Conservation (phyloP, 92 coral and sea anemone species). For the Zoanthus gigantus region DNA sequence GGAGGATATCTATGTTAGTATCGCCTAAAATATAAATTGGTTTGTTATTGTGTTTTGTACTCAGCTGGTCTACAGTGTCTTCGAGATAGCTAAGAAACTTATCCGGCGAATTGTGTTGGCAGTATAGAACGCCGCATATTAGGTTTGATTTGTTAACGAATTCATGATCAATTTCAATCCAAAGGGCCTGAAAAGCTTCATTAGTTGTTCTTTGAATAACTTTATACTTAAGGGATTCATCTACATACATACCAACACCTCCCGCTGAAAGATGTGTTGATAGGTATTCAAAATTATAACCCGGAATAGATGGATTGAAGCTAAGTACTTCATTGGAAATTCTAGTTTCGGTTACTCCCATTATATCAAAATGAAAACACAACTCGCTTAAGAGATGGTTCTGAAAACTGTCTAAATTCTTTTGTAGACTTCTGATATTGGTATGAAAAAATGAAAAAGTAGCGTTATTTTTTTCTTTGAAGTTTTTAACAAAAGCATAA, state of each 20-base stretch:
- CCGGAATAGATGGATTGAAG: constrained; percentile 31
- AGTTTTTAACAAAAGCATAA: background rate
- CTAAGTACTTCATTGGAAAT: background rate
- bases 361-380: no score
- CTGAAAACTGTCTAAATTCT: constrained; percentile 39
- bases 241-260: constrained; percentile 1
- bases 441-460: constrained; percentile 23
- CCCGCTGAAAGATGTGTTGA: constrained; percentile 23
- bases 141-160: background rate
- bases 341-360: no score
- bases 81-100: no score
- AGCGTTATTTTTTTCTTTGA: background rate
- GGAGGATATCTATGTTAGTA: no score
- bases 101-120: no score
- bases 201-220: constrained; percentile 14
- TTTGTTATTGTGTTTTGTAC: no score
- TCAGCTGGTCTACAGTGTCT: no score
- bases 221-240: constrained; percentile 4
- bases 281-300: background rate
- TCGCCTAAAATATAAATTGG: no score
- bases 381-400: constrained; percentile 32
- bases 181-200: no score
- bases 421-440: background rate
- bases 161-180: constrained; percentile 12
- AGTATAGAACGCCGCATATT: no score